A percentile compares a stretch with the other conserved stretches of the same genome.
These are phyloP conservation scores for Intellagama lesueurii DNA, from an alignment of 2,797 vertebrate species.

Conservation along the genomic window DNA sequence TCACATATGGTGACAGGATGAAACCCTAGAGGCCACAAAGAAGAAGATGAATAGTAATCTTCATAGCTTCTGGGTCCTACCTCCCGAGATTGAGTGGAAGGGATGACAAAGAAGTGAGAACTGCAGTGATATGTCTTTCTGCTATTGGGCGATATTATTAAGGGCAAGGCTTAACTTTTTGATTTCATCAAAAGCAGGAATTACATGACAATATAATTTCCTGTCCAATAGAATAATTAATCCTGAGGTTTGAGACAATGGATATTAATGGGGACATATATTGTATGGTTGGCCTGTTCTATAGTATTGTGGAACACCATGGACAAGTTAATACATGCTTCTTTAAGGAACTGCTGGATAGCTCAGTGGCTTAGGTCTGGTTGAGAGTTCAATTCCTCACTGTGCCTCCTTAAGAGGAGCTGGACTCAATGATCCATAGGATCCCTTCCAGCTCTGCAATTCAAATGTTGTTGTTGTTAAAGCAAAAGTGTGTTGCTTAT, in stretches of 20 bases:
- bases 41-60: too few species aligned
- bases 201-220: background rate
- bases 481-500: too few species aligned
- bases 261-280: background rate
- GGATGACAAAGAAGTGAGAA: background rate
- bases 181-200: background rate
- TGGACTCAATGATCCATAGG: too few species aligned
- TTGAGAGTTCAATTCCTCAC: too few species aligned
- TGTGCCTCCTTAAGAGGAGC: too few species aligned
- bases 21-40: too few species aligned
- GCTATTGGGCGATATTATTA: background rate
- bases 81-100: background rate
- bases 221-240: background rate
- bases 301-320: background rate
- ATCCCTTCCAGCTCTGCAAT: too few species aligned
- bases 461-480: too few species aligned
- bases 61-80: background rate
- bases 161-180: background rate
- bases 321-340: background rate
- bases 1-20: too few species aligned
- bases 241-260: background rate
- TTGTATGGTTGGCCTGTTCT: background rate
- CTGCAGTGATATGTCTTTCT: background rate
- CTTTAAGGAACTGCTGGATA: too few species aligned
- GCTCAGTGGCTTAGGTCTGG: too few species aligned